phyloP scores from a whole-genome alignment of 1,140 invertebrate genomes.

The Theocolax elegans region DNA sequence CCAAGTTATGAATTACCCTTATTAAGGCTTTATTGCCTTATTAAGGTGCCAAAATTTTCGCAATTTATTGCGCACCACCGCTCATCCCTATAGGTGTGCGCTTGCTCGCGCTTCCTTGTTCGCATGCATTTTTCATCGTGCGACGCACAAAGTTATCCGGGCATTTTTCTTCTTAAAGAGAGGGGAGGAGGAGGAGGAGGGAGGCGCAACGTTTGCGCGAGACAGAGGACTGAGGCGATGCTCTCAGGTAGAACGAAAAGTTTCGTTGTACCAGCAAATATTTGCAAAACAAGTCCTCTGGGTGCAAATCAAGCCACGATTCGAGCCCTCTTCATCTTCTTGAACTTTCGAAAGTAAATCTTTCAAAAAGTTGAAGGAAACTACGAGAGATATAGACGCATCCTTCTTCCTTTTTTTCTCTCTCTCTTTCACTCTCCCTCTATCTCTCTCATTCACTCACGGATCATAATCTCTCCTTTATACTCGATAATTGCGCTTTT shows the following conservation, averaged over 20 bases:
- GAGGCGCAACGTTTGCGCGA: not conserved
- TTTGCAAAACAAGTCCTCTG: slow-evolving; percentile 27
- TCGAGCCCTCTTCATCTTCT: slow-evolving; percentile 2
- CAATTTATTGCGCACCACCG: not conserved
- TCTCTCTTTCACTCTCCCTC: not conserved
- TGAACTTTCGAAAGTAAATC: not conserved
- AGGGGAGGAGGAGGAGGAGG: too few species aligned
- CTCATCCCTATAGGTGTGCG: not conserved
- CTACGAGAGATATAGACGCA: too few species aligned
- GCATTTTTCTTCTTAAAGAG: slow-evolving; percentile 13
- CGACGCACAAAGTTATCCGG: not conserved
- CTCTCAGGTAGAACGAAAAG: not conserved
- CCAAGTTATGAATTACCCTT: not conserved
- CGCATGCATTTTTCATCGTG: not conserved
- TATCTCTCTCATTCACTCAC: slow-evolving; percentile 6
- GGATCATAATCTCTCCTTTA: not conserved
- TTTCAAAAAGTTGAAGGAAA: too few species aligned
- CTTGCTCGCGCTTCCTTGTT: too few species aligned
- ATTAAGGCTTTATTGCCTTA: slow-evolving; percentile 18
- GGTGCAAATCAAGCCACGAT: slow-evolving; percentile 20
- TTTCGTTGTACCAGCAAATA: slow-evolving; percentile 10
- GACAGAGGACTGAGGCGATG: not conserved
- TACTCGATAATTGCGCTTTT: too few species aligned
- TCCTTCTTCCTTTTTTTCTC: not conserved
- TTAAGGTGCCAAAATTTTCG: slow-evolving; percentile 5